Base-by-base conservation (phyloP, 2,888 invertebrate species). In the Anoplius nigerrimus region DNA sequence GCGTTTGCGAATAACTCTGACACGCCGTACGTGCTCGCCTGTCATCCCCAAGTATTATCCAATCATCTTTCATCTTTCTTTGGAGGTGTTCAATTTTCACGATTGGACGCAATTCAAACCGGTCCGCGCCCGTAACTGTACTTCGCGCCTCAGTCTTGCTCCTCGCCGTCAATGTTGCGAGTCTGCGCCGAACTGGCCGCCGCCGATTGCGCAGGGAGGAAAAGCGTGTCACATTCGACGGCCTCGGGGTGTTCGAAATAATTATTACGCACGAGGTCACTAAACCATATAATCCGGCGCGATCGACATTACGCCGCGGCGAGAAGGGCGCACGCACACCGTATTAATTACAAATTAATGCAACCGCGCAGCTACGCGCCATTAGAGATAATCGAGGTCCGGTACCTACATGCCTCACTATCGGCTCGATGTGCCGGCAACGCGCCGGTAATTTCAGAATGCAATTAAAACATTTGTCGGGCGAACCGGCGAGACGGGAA, bases 261-360 rank as follows among this genome's bases (percentile, higher is more conserved):
- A 76, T 65, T 52, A 57, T 18, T 46, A 4, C 24, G 58, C 74
- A 54, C 18, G 48, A 24, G 56, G 20, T 57, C 43, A 34, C 52
- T 59, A 56, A 61, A 63, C 62, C 53, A 52, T 71, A 58, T 63
- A 72, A 76, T 74, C 67, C 65, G 54, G 21, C 48, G 13, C 3
- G 58, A 27, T 55, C 42, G 8, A 22, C 45, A 54, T 62, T 66
- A 43, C 27, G 51, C 52, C 42, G 15, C 21, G 43, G 11, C 56
- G 56, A 43, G 56, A 43, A 43, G 43, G 45, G 45, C 60, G 1
- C 48, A 48, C 48, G 34, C 48, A 16, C n/a, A 1, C 48, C 58
- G 73, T 76, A 84, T 84, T 83, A 83, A 84, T 84, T 84, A 83
- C 75, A 80, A 84, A 84, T 84, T 84, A 85, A 83, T 80, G 81